Evolutionary conservation across 2,888 invertebrate species (phyloP).

Genomic region (Kuschelorhynchus macadamiae): DNA sequence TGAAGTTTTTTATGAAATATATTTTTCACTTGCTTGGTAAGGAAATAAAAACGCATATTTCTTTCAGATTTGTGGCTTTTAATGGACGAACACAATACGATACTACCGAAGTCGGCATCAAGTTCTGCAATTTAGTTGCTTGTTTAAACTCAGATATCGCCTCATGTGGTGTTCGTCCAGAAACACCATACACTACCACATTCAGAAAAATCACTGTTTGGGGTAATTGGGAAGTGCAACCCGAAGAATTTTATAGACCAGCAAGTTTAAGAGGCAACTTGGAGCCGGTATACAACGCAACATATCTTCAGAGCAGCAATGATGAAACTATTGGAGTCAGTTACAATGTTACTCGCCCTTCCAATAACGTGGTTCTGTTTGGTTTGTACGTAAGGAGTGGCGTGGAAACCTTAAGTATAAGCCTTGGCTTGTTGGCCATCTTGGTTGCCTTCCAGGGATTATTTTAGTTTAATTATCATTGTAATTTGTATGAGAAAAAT

Average conservation of each 20-base stretch:
- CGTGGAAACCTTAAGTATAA: conserved; percentile 22
- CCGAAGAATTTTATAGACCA: conserved; percentile 52
- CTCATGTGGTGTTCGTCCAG: conserved; percentile 53
- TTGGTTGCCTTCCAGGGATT: conserved; percentile 22
- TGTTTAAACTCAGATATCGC: conserved; percentile 51
- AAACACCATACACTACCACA: conserved; percentile 45
- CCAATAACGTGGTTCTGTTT: conserved; percentile 50
- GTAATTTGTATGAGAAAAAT: neutral
- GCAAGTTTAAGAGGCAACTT: conserved; percentile 52
- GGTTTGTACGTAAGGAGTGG: conserved; percentile 50
- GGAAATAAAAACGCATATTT: too few relatives aligned
- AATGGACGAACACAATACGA: conserved; percentile 43
- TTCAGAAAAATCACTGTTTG: conserved; percentile 53
- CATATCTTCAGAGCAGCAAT: conserved; percentile 42
- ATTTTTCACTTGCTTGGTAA: too few relatives aligned
- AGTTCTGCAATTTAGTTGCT: conserved; percentile 54
- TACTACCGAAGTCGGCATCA: conserved; percentile 33
- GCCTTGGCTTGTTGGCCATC: conserved; percentile 13
- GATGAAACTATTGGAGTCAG: conserved; percentile 40
- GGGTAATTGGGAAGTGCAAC: conserved; percentile 35
- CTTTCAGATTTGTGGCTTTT: conserved; percentile 52
- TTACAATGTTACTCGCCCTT: conserved; percentile 32
- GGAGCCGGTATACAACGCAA: conserved; percentile 50
- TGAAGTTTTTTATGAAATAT: too few relatives aligned
- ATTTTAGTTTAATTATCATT: conserved; percentile 8